A percentile compares a stretch with the other conserved stretches of the same genome.
phyloP scores from a whole-genome alignment of 2,888 invertebrate genomes.

The Pseudococcus jackbeardsleyi region DNA sequence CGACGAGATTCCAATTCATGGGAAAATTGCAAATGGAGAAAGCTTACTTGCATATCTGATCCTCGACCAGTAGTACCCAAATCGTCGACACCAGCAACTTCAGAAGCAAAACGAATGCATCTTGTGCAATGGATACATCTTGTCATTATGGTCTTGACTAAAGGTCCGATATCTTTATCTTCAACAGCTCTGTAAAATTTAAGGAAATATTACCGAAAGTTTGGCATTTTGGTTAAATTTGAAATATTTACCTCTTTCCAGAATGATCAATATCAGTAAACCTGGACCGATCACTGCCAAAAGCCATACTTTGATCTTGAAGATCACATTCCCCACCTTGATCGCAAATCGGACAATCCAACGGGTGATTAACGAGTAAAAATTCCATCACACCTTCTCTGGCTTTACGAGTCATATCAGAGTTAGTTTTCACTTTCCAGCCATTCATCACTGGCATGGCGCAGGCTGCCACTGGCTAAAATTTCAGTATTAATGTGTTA shows the following conservation, averaged over 20 bases:
- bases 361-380: slow-evolving; percentile 95
- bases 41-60: slow-evolving; percentile 89
- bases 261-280: slow-evolving; percentile 92
- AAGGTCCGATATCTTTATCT: slow-evolving; percentile 98
- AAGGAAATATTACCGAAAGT: not conserved
- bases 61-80: slow-evolving; percentile 95
- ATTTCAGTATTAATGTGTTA: not conserved
- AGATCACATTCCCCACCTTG: slow-evolving; percentile 95
- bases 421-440: slow-evolving; percentile 98
- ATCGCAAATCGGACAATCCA: slow-evolving; percentile 99
- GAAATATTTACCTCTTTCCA: slow-evolving; percentile 81
- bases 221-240: not conserved
- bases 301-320: slow-evolving; percentile 99
- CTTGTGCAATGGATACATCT: slow-evolving; percentile 99
- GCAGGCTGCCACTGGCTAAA: slow-evolving; percentile 93
- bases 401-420: slow-evolving; percentile 87
- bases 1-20: not conserved
- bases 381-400: slow-evolving; percentile 98
- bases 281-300: slow-evolving; percentile 93
- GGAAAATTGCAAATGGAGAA: not conserved
- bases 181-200: slow-evolving; percentile 87
- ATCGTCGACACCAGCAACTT: slow-evolving; percentile 99
- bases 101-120: slow-evolving; percentile 97
- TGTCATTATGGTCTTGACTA: slow-evolving; percentile 99
- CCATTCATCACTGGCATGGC: slow-evolving; percentile 99